A percentile compares a stretch with the other conserved stretches of the same genome.
phyloP scores from a whole-genome alignment of 2,113 vertebrate genomes.

The Jacana jacana region DNA sequence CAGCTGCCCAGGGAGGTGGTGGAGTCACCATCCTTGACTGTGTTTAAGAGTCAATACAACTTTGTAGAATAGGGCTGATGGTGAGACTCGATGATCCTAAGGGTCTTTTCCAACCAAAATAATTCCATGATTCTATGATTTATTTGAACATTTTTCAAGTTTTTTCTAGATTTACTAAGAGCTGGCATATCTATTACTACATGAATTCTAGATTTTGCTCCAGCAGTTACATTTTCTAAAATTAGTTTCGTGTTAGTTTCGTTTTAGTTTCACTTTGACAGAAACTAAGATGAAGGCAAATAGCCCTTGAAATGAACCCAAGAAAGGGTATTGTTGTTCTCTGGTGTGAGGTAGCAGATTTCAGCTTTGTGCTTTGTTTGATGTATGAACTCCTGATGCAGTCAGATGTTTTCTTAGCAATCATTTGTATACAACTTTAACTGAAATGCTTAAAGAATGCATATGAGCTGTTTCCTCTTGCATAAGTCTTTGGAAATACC shows the following conservation, averaged over 20 bases:
- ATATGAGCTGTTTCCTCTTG: background rate
- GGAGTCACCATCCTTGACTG: too few relatives aligned
- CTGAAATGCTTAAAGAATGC: background rate
- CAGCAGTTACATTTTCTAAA: background rate
- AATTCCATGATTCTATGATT: too few relatives aligned
- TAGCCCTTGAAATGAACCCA: background rate
- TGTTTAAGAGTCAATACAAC: too few relatives aligned
- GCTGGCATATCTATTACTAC: background rate
- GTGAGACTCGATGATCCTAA: too few relatives aligned
- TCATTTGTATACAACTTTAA: background rate
- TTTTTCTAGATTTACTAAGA: background rate
- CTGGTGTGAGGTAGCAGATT: background rate
- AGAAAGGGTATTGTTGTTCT: background rate
- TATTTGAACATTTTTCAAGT: background rate
- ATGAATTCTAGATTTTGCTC: background rate
- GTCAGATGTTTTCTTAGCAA: background rate
- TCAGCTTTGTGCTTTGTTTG: background rate
- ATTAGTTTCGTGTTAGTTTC: background rate
- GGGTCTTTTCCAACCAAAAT: too few relatives aligned
- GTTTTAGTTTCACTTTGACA: background rate
- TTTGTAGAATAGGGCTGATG: too few relatives aligned
- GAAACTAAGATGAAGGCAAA: background rate
- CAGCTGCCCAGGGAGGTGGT: too few relatives aligned
- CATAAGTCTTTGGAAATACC: background rate
- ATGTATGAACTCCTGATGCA: background rate